Conservation (phyloP, 2,797 vertebrate species). For the Ispidina lecontei region DNA sequence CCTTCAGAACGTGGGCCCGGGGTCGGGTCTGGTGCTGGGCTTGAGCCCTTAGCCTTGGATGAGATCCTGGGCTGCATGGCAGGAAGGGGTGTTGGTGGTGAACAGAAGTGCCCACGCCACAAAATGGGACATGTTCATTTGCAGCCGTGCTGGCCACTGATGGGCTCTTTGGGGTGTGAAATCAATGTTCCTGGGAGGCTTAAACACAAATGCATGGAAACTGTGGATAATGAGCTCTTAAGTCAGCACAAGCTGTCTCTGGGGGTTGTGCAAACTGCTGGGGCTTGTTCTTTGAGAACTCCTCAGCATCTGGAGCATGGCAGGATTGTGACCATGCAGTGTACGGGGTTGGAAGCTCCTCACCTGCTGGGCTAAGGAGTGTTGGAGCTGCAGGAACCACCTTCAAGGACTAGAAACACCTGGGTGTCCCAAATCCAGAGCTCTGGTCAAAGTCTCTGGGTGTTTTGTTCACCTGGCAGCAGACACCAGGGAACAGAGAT, state of each 20-base stretch:
- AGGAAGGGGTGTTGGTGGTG: not conserved
- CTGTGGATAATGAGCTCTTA: not conserved
- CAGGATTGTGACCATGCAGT: rapidly evolving
- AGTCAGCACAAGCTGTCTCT: not conserved
- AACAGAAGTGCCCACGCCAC: not conserved
- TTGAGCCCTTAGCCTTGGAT: not conserved
- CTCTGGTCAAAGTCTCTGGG: not conserved
- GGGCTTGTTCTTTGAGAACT: not conserved
- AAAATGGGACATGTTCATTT: not conserved
- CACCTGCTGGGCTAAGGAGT: not conserved
- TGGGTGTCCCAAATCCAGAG: not conserved
- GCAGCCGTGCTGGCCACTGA: not conserved
- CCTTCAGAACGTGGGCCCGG: not conserved
- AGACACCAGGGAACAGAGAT: not conserved
- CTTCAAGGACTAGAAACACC: not conserved
- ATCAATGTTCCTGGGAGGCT: not conserved
- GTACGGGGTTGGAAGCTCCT: not conserved
- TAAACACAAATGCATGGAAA: not conserved
- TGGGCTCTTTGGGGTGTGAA: not conserved
- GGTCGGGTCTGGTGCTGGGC: not conserved
- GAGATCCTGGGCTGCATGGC: not conserved
- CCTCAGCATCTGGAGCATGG: not conserved
- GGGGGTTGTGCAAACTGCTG: not conserved
- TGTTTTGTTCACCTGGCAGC: not conserved
- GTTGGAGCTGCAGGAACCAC: not conserved